Percentiles rank a stretch among this genome's conserved stretches.
phyloP scores from a whole-genome alignment of 2,113 vertebrate species.

The Grus americana region DNA sequence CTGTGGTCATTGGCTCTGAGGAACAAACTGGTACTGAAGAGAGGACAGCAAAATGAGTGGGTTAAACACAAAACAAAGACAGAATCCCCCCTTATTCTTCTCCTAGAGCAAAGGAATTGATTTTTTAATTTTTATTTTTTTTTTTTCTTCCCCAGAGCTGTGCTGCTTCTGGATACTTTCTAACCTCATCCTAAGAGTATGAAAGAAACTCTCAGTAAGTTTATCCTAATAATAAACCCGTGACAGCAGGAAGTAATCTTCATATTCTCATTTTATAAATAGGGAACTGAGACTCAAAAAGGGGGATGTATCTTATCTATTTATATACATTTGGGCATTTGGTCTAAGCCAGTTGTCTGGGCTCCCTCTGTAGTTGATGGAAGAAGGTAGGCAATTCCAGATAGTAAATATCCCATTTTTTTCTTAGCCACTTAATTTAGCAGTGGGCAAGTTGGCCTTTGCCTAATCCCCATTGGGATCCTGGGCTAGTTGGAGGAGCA shows the following conservation, averaged over 20 bases:
- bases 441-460: neutral
- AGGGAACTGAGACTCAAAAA: neutral
- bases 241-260: conserved; percentile 2
- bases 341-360: neutral
- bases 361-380: neutral
- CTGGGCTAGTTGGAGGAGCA: neutral
- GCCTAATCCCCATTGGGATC: neutral
- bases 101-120: neutral
- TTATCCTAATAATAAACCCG: neutral
- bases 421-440: neutral
- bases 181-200: neutral
- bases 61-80: neutral
- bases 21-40: neutral
- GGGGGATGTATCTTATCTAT: neutral
- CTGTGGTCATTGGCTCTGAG: neutral
- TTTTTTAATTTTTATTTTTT: neutral
- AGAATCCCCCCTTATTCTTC: neutral
- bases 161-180: neutral
- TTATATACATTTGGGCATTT: neutral
- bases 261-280: neutral
- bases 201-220: neutral
- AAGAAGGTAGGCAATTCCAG: conserved; percentile 12
- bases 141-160: neutral
- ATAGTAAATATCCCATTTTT: conserved; percentile 7
- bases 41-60: neutral